Base-by-base conservation (phyloP, 1,140 invertebrate species). In the Ridgeia piscesae region DNA sequence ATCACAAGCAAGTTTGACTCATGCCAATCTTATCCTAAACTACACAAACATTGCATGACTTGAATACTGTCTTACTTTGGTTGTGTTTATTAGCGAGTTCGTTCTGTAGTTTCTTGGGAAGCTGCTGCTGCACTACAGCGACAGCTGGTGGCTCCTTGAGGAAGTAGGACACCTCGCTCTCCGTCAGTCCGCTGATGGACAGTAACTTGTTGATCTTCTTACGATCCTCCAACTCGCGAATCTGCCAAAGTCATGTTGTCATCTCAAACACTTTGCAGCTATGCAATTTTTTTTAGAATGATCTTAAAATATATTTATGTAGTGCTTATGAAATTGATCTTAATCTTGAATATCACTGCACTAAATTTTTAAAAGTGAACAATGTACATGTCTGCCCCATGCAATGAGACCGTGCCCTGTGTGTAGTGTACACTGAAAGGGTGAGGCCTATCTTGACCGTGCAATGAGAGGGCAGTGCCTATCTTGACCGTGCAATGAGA, bases 151-250 rank as follows among this genome's bases (percentile, higher is more conserved):
- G 96, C 91, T 96, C 95, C 92, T 96, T 96, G 33, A 96, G 93
- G 93, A 96, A 96, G 93, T 96, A 96, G 42, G 96, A 96, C 21
- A 95, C 94, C 92, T 96, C 96, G 93, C 95, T 94, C 77, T 95
- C 95, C n/a, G 94, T 94, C 14, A 94, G 93, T 35, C 94, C 95
- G n/a, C 92, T 93, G 27, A 95, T 92, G 21, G 92, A 93, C 91
- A 96, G 93, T 33, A 96, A 93, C 91, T 95, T 94, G 91, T 96
- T 95, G 89, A 96, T 96, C 93, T 96, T 96, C 93, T 96, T 96
- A 92, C 95, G 95, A 92, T 96, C 95, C 92, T 96, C 95, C 50
- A 96, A 93, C 92, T 96, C 96, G 89, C 95, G 93, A 90, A 96
- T 96, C 95, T 95, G 88, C 42, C 42, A 48, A 35, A 91, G 34